Evolutionary conservation across 2,888 invertebrate genomes (phyloP), one percentile per base, ranked within the genome.

Genomic region (Silvanus unidentatus): DNA sequence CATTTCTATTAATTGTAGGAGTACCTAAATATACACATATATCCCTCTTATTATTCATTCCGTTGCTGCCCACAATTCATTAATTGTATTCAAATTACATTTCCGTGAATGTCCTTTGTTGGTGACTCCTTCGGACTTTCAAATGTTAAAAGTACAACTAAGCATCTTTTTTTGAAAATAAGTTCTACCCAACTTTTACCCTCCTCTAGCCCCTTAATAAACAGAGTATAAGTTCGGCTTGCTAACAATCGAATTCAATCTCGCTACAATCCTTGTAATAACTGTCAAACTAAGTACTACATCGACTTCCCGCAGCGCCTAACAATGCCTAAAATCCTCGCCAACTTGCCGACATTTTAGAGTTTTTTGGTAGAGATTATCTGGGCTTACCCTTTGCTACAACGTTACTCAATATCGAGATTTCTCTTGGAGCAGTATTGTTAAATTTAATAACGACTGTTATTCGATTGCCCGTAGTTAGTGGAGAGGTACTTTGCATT

Each of bases 321-420:
- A 53, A 57, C 58, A 57, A 55, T 54, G 54, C 52, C 50, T 42
- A 39, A 53, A 55, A 58, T 57, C 58, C 54, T 47, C 51, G 50
- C 47, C 47, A 50, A 53, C 48, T 54, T 54, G 52, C 48, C 55
- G 55, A 57, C 50, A 55, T 47, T 49, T 43, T 46, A 44, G 47
- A 45, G 43, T 55, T 57, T 52, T 52, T 54, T 50, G 44, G 43
- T 42, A 39, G 50, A 45, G 59, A 59, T 61, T 60, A 61, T 55
- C 58, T 45, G 37, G 54, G 58, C 57, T 60, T 61, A 59, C 53
- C 51, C 54, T 52, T 55, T 53, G 47, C 57, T 57, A 59, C 58
- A 54, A 53, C 54, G 58, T 59, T 57, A 59, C 55, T 59, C 59
- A 58, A 59, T 60, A 60, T 55, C 49, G 54, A 51, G 47, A 51